Evolutionary conservation across 2,797 vertebrate species (phyloP), one percentile per base, ranked within the genome.

Genomic region (Bufotes viridis): DNA sequence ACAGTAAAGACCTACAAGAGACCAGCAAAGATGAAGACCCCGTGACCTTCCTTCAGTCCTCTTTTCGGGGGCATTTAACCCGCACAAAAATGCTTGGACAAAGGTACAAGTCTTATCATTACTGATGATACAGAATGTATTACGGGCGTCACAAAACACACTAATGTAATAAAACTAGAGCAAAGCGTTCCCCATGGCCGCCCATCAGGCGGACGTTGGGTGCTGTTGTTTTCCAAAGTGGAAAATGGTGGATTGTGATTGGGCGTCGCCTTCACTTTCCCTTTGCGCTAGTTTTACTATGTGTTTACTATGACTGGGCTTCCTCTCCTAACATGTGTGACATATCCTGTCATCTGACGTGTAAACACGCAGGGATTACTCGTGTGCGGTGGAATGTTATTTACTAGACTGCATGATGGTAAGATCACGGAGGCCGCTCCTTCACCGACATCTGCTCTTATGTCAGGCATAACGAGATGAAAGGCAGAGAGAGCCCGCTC

Each of bases 31-130:
- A 92, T 72, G 90, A 90, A 15, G 94, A 94, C 84, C 82, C 86
- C 10, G 86, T 97, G 87, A 93, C 90, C 0, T 78, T 94, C 85
- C 92, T 98, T 79, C 98, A 98, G 92, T 96, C 97, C 1, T 69
- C 93, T 14, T 95, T 98, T 90, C 96, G 97, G 91, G 97, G 96
- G 87, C 96, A 98, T 90, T 91, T 96, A 90, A 91, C 95, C 81
- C 96, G 95, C 83, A 91, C 89, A 87, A 84, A 80, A 26, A 90
- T 90, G 65, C 84, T 91, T 74, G 90, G 69, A 78, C 89, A 94
- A 80, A 96, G 95, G 97, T 98, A 89, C 7, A 74, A 22, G 7
- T 57, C 26, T 53, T 7, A 10, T 10, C 26, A 24, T 10, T 67
- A 15, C 42, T 34, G 67, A 72, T 2, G 15, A 1, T 42, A 84